These are phyloP conservation scores for Leguminivora glycinivorella DNA, from an alignment of 1,140 invertebrate genomes.

Conservation along the genomic window DNA sequence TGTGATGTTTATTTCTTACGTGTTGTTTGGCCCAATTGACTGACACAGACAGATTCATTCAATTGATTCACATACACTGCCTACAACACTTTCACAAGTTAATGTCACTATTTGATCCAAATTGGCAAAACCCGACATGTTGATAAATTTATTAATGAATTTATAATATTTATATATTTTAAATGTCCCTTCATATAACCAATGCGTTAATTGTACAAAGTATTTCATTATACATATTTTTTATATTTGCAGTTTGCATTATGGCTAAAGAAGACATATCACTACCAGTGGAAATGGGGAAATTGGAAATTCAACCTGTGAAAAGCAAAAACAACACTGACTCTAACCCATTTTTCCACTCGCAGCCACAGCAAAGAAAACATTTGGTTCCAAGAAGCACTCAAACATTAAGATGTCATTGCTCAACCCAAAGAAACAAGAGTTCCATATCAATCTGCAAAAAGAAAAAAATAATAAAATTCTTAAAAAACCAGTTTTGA, in stretches of 20 bases:
- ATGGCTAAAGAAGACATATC: conserved; percentile 76
- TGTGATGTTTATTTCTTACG: conserved; percentile 3
- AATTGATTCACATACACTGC: background rate
- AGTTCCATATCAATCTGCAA: conserved; percentile 57
- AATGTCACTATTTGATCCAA: background rate
- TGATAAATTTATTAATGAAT: background rate
- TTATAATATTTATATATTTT: background rate
- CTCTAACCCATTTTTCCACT: conserved; percentile 58
- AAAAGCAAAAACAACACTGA: conserved; percentile 47
- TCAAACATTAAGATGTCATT: conserved; percentile 54
- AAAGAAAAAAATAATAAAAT: conserved; percentile 64
- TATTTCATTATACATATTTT: background rate
- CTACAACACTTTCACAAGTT: conserved; percentile 18
- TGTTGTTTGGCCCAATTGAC: conserved; percentile 5
- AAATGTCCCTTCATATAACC: background rate
- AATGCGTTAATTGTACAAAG: background rate
- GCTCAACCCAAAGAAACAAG: conserved; percentile 49
- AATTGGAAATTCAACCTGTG: conserved; percentile 76
- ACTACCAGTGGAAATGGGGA: conserved; percentile 72
- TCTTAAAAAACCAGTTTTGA: conserved; percentile 67
- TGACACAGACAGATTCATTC: conserved; percentile 17
- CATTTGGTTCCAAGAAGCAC: conserved; percentile 37
- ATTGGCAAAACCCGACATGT: too few relatives aligned
- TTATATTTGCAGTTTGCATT: conserved; percentile 31
- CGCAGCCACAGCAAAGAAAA: conserved; percentile 42